These are phyloP conservation scores for Festucalex cinctus DNA, from an alignment of 2,113 vertebrate genomes.

Conservation along the genomic window DNA sequence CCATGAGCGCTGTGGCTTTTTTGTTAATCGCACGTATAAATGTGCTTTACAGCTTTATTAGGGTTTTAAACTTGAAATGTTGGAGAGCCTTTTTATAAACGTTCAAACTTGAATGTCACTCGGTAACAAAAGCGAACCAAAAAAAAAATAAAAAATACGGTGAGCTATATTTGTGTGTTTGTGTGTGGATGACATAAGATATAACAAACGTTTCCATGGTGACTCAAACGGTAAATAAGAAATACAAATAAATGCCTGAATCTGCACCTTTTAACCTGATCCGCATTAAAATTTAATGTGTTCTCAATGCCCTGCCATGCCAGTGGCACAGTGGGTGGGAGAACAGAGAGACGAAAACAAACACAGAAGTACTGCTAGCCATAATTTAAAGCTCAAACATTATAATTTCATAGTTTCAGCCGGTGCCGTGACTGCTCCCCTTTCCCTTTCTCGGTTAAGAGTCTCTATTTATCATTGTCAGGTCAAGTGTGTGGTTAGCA, in stretches of 20 bases:
- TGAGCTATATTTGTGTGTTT: neutral
- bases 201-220: neutral
- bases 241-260: neutral
- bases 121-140: neutral
- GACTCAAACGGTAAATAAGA: neutral
- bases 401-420: neutral
- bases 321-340: constrained; percentile 2
- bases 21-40: neutral
- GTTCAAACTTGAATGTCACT: neutral
- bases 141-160: neutral
- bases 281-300: neutral
- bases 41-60: constrained; percentile 1
- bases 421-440: neutral
- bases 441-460: no score
- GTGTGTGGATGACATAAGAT: neutral
- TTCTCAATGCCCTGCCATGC: neutral
- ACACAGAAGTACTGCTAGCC: neutral
- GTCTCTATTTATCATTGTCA: no score
- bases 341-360: neutral
- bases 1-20: neutral
- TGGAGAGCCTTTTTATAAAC: neutral
- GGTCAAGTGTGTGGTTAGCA: no score
- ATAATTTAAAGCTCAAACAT: neutral
- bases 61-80: neutral
- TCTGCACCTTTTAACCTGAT: neutral